phyloP scores from a whole-genome alignment of 1,140 invertebrate genomes.

The Druon quercuslanigerum region DNA sequence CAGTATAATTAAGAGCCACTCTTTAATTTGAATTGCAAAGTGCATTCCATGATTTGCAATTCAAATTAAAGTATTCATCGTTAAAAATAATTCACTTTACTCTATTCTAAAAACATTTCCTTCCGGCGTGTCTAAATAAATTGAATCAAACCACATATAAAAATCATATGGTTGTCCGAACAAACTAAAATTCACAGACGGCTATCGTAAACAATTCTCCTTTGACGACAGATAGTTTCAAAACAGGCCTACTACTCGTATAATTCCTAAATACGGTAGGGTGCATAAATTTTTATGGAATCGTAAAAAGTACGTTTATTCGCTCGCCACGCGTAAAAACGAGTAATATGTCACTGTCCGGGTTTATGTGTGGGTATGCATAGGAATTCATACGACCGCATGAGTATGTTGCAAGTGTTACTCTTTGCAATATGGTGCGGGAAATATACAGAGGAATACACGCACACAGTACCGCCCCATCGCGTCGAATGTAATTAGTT shows the following conservation, averaged over 20 bases:
- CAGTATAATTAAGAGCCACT: too few relatives aligned
- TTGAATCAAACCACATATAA: neutral
- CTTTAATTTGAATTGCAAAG: too few relatives aligned
- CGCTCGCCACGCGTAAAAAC: neutral
- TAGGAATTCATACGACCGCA: conserved; percentile 59
- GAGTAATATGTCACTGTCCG: conserved; percentile 16
- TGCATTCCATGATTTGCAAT: too few relatives aligned
- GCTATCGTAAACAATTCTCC: neutral
- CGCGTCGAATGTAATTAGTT: conserved; percentile 70
- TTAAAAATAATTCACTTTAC: too few relatives aligned
- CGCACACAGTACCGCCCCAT: conserved; percentile 51
- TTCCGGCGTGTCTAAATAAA: too few relatives aligned
- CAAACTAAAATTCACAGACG: neutral
- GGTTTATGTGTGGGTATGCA: neutral
- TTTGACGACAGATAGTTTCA: neutral
- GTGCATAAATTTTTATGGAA: conserved; percentile 10
- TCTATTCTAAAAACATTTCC: too few relatives aligned
- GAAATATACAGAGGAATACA: conserved; percentile 35
- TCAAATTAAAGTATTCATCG: too few relatives aligned
- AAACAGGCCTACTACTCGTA: neutral
- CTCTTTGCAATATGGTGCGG: conserved; percentile 63
- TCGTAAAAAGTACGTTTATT: conserved; percentile 1
- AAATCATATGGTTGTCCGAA: neutral
- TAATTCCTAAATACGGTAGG: neutral
- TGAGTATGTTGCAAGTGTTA: conserved; percentile 51